Conservation (phyloP, 1,140 invertebrate species). For the Drosophila sucinea region DNA sequence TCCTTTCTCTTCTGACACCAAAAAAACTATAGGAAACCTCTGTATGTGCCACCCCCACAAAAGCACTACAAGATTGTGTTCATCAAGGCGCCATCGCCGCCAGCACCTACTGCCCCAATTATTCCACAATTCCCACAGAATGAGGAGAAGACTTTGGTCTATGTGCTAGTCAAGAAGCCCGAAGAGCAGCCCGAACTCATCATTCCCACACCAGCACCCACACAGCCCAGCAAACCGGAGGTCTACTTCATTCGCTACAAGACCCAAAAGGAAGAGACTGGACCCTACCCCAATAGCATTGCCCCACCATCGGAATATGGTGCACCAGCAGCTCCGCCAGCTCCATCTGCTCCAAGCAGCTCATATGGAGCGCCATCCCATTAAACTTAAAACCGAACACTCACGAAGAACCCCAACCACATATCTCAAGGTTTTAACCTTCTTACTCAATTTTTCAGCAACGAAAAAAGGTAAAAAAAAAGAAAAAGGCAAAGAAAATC, state of each 20-base stretch:
- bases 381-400: constrained; percentile 38
- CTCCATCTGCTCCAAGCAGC: constrained; percentile 78
- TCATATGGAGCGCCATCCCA: constrained; percentile 78
- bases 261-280: constrained; percentile 86
- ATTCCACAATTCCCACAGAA: constrained; percentile 90
- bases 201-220: constrained; percentile 90
- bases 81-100: constrained; percentile 93
- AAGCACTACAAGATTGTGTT: constrained; percentile 96
- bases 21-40: constrained; percentile 84
- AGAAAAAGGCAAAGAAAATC: not conserved
- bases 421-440: constrained; percentile 53
- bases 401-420: constrained; percentile 17
- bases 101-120: constrained; percentile 89
- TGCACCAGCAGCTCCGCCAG: constrained; percentile 82
- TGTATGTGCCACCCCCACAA: constrained; percentile 88
- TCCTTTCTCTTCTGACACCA: not conserved
- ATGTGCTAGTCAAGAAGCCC: constrained; percentile 94
- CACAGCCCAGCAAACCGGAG: constrained; percentile 92
- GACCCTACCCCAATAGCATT: constrained; percentile 84
- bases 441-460: constrained; percentile 43
- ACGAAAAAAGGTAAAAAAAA: not conserved
- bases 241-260: constrained; percentile 95
- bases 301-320: constrained; percentile 84
- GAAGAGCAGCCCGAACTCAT: constrained; percentile 91
- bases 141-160: constrained; percentile 94